These are phyloP conservation scores for Tretioscincus oriximinensis DNA, from an alignment of 2,113 vertebrate genomes.

Conservation along the genomic window DNA sequence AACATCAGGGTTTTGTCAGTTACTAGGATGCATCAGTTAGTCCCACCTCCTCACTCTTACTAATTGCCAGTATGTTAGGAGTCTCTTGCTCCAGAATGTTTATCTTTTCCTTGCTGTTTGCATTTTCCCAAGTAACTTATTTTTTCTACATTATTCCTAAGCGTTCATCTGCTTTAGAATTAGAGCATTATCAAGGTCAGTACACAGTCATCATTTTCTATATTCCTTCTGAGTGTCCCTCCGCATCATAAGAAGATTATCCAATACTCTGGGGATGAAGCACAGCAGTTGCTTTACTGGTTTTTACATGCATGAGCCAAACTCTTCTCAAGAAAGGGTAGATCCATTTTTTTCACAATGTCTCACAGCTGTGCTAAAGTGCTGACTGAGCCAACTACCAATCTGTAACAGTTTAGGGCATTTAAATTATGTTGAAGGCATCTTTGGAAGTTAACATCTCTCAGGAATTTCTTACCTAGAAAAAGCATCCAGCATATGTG, in stretches of 20 bases:
- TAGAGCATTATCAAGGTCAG: conserved; percentile 43
- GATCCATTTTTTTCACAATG: neutral
- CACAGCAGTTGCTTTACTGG: neutral
- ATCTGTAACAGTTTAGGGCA: conserved; percentile 3
- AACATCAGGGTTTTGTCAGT: conserved; percentile 38
- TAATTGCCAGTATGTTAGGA: conserved; percentile 18
- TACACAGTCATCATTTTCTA: conserved; percentile 46
- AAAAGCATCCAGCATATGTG: neutral
- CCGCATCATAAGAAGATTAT: conserved; percentile 24
- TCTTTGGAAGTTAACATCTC: neutral
- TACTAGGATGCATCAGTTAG: conserved; percentile 29
- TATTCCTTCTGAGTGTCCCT: conserved; percentile 11
- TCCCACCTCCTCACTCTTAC: conserved; percentile 9
- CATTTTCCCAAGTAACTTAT: conserved; percentile 15
- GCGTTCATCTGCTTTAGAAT: conserved; percentile 22
- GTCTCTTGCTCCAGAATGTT: conserved; percentile 41
- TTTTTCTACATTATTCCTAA: conserved; percentile 41
- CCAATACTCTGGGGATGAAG: conserved; percentile 26
- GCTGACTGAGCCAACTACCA: neutral
- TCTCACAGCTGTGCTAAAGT: conserved; percentile 21
- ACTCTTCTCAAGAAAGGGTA: neutral
- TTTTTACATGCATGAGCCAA: neutral
- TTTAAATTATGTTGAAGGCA: neutral
- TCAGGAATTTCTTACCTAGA: neutral
- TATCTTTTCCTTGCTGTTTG: conserved; percentile 42